A percentile compares a stretch with the other conserved stretches of the same genome.
phyloP scores from a whole-genome alignment of 2,113 vertebrate genomes.

The Mesoclemmys tuberculata region DNA sequence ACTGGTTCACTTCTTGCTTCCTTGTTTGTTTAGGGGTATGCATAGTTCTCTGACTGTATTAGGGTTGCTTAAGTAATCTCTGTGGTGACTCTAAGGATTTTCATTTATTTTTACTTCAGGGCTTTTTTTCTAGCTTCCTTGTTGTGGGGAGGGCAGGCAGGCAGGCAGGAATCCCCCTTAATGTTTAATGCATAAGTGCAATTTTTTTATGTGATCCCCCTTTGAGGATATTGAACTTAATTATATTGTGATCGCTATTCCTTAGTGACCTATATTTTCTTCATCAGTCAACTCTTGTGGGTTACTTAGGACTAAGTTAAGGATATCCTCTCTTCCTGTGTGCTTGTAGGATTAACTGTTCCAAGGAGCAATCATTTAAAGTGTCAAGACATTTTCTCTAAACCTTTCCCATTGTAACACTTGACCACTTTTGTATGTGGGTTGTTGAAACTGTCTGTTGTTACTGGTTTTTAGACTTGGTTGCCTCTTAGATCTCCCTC shows the following conservation, averaged over 20 bases:
- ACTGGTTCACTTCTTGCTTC: background rate
- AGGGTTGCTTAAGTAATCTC: slow-evolving; percentile 43
- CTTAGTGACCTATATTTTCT: background rate
- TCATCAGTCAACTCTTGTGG: background rate
- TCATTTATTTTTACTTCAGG: slow-evolving; percentile 36
- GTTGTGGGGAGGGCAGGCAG: background rate
- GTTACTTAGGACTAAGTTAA: background rate
- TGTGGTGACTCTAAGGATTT: background rate
- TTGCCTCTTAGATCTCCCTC: background rate
- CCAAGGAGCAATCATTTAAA: background rate
- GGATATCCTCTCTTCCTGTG: background rate
- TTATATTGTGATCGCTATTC: background rate
- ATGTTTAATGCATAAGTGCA: background rate
- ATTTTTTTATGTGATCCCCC: slow-evolving; percentile 12
- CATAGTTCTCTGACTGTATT: fast-evolving
- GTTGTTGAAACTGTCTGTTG: background rate
- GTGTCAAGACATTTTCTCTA: background rate
- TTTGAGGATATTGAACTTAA: background rate
- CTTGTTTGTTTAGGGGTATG: background rate
- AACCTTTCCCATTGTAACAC: background rate
- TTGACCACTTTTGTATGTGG: background rate
- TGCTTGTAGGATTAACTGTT: background rate
- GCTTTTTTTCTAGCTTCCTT: slow-evolving; percentile 31
- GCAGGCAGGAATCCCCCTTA: slow-evolving; percentile 3
- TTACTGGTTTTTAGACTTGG: background rate